Base-by-base conservation (phyloP, 1,140 invertebrate species). In the Philaenus spumarius region DNA sequence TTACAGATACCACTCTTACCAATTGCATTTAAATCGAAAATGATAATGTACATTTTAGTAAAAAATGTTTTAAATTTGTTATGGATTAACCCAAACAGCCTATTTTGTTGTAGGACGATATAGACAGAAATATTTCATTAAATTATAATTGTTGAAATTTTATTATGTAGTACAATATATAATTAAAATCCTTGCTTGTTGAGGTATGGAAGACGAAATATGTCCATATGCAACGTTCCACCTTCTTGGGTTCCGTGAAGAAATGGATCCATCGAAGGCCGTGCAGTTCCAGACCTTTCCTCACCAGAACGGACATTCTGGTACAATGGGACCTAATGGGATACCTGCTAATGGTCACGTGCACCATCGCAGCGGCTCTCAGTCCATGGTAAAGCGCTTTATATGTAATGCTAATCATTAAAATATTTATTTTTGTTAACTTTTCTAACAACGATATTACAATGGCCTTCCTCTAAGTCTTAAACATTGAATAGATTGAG, bases 161-260 rank as follows among this genome's bases (percentile, higher is more conserved):
- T 9, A 37, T 37, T n/a, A 37, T 37, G 7, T 37, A 71, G 40
- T 42, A 14, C 40, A 47, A 20, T 2, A 20, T 14, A 20, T 24
- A 20, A 23, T n/a, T 19, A 50, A 34, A 15, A 26, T 34, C 14
- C 17, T 30, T 46, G 67, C 22, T 53, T 63, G 60, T 72, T 59
- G 77, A 89, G 90, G 90, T 72, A 90, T 92, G 82, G 91, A 94
- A 72, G 91, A 95, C 74, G 91, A 95, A 72, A 94, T 94, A 71
- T 93, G 90, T 74, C 91, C 91, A 12, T 95, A 95, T 74, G 91
- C 91, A 2, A 95, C 91, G 14, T 95, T 95, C 85, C 91, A 95
- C 72, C 78, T 95, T 63, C 80, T 95, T 47, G 91, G 91, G 64
- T 94, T 95, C 85, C 86, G 91, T 62, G 91, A 95, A 72, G 91